Percentiles rank a stretch among this genome's conserved stretches.
Conservation (phyloP, 2,888 invertebrate genomes). For the Ophion costatus region DNA sequence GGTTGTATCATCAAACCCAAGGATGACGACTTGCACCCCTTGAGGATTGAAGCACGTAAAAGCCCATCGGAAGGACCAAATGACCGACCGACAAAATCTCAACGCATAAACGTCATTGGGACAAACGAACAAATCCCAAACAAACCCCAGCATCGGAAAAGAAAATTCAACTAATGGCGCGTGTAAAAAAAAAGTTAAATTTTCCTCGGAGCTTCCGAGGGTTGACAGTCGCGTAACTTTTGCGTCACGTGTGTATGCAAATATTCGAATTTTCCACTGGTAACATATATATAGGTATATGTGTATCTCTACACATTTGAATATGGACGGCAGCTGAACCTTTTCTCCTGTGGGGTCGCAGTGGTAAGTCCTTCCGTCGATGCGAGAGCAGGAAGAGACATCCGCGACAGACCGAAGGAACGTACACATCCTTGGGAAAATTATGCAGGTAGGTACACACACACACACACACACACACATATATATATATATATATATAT, state of each 20-base stretch:
- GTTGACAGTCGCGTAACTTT: neutral
- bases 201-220: neutral
- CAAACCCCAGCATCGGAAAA: neutral
- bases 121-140: too few species aligned
- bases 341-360: conserved; percentile 24
- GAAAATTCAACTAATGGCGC: neutral
- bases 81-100: too few species aligned
- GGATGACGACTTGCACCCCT: too few species aligned
- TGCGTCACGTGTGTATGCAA: neutral
- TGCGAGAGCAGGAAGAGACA: conserved; percentile 58
- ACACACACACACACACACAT: neutral
- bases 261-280: neutral
- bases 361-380: conserved; percentile 34
- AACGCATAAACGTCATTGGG: too few species aligned
- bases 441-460: conserved; percentile 77
- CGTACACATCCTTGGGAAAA: conserved; percentile 71
- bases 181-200: neutral
- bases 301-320: neutral
- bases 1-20: too few species aligned
- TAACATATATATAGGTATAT: too few species aligned
- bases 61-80: too few species aligned
- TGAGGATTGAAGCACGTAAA: too few species aligned
- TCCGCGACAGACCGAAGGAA: conserved; percentile 30
- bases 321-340: conserved; percentile 4
- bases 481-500: neutral